phyloP scores from a whole-genome alignment of 2,113 vertebrate species.

The Bujurquina vittata region DNA sequence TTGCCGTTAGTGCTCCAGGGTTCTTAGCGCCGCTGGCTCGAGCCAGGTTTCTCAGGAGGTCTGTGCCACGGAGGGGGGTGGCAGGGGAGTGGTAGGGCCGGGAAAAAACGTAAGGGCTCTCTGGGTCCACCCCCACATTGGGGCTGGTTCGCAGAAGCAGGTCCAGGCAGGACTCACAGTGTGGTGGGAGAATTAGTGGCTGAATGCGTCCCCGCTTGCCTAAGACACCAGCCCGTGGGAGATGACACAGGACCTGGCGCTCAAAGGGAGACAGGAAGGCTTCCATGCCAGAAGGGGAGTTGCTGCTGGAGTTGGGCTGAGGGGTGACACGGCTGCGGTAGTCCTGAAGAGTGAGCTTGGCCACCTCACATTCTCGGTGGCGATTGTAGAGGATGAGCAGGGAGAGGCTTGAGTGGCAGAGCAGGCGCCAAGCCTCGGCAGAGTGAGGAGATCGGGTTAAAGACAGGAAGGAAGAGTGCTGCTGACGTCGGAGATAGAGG shows the following conservation, averaged over 20 bases:
- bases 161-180: conserved; percentile 80
- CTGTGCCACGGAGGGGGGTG: conserved; percentile 80
- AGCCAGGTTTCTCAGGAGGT: conserved; percentile 81
- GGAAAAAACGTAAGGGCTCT: conserved; percentile 82
- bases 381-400: conserved; percentile 84
- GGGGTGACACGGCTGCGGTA: conserved; percentile 70
- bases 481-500: conserved; percentile 78
- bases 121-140: conserved; percentile 81
- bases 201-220: conserved; percentile 81
- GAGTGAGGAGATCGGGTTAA: conserved; percentile 76
- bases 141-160: conserved; percentile 80
- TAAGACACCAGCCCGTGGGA: conserved; percentile 76
- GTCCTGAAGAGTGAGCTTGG: conserved; percentile 81
- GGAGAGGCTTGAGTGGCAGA: conserved; percentile 83
- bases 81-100: conserved; percentile 82
- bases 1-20: conserved; percentile 73
- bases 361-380: conserved; percentile 83
- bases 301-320: conserved; percentile 3
- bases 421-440: conserved; percentile 81
- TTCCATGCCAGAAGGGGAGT: conserved; percentile 65
- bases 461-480: conserved; percentile 79
- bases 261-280: conserved; percentile 79
- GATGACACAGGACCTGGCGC: conserved; percentile 75
- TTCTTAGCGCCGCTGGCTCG: conserved; percentile 80
- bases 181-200: conserved; percentile 79